Conservation (phyloP, 1,140 invertebrate species). For the Hermetia illucens region DNA sequence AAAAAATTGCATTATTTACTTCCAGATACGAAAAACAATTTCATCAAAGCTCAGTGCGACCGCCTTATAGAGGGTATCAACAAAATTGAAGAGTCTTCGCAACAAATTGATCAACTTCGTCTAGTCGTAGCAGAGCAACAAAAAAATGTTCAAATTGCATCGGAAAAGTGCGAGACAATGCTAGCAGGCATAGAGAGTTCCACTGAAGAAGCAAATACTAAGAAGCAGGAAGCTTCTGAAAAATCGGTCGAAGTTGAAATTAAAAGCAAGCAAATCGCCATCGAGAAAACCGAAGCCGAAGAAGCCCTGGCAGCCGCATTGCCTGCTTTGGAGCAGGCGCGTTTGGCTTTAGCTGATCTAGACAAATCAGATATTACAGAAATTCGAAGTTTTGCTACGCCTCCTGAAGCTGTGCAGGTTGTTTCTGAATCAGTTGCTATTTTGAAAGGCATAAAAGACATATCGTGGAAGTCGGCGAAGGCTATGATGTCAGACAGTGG, state of each 20-base stretch:
- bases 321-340: constrained; percentile 66
- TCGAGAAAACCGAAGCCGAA: constrained; percentile 71
- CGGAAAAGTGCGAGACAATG: constrained; percentile 26
- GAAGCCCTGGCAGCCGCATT: constrained; percentile 60
- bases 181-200: constrained; percentile 31
- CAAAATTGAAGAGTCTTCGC: constrained; percentile 27
- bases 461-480: constrained; percentile 80
- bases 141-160: constrained; percentile 22
- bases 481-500: constrained; percentile 81
- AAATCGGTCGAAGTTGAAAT: constrained; percentile 68
- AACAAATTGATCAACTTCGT: constrained; percentile 25
- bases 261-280: constrained; percentile 57
- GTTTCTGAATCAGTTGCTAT: constrained; percentile 81
- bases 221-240: constrained; percentile 58
- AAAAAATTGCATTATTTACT: constrained; percentile 1
- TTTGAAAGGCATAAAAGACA: constrained; percentile 63
- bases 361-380: constrained; percentile 84
- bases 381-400: constrained; percentile 74
- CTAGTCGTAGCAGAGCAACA: constrained; percentile 27
- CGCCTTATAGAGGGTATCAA: constrained; percentile 31
- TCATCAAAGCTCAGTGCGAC: constrained; percentile 30
- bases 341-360: constrained; percentile 59
- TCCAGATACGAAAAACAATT: constrained; percentile 31
- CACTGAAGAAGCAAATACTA: constrained; percentile 50
- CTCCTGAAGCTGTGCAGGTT: constrained; percentile 71